Percentiles rank a stretch among this genome's conserved stretches.
These are phyloP conservation scores for Esox masquinongy DNA, from an alignment of 2,797 vertebrate species.

Conservation along the genomic window DNA sequence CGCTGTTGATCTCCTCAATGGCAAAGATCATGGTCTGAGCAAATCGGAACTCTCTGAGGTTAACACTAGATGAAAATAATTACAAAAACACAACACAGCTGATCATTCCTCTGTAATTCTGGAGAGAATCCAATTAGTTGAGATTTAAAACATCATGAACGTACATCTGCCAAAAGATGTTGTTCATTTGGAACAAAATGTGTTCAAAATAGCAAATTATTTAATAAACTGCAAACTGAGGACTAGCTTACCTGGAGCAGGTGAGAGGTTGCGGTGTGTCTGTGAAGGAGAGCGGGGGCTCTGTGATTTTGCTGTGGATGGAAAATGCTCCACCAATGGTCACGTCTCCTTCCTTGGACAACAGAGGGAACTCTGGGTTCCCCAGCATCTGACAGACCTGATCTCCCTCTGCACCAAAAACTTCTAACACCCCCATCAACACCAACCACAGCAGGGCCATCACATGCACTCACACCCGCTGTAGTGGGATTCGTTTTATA, in stretches of 20 bases:
- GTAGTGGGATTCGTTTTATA: conserved; percentile 35
- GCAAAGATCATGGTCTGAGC: conserved; percentile 76
- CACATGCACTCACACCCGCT: conserved; percentile 21
- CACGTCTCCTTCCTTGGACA: conserved; percentile 69
- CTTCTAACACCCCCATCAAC: conserved; percentile 29
- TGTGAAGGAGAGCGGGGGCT: conserved; percentile 59
- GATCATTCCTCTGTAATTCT: too few relatives aligned
- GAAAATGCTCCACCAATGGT: conserved; percentile 74
- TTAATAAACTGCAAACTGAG: neutral
- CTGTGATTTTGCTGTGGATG: conserved; percentile 70
- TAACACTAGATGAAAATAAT: conserved; percentile 55
- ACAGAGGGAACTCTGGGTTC: conserved; percentile 62
- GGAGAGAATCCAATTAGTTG: too few relatives aligned
- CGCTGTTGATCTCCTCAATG: conserved; percentile 75
- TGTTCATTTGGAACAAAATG: neutral
- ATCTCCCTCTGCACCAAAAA: conserved; percentile 31
- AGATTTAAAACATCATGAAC: neutral
- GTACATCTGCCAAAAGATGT: neutral
- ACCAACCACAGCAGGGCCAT: conserved; percentile 27
- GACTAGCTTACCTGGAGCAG: conserved; percentile 66
- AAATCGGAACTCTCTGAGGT: conserved; percentile 73
- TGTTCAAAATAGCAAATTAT: neutral
- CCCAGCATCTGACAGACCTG: conserved; percentile 60
- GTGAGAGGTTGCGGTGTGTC: conserved; percentile 61
- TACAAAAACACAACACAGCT: neutral